Percentiles rank a stretch among this genome's conserved stretches.
Conservation (phyloP, 1,140 invertebrate species). For the Odontomachus brunneus region DNA sequence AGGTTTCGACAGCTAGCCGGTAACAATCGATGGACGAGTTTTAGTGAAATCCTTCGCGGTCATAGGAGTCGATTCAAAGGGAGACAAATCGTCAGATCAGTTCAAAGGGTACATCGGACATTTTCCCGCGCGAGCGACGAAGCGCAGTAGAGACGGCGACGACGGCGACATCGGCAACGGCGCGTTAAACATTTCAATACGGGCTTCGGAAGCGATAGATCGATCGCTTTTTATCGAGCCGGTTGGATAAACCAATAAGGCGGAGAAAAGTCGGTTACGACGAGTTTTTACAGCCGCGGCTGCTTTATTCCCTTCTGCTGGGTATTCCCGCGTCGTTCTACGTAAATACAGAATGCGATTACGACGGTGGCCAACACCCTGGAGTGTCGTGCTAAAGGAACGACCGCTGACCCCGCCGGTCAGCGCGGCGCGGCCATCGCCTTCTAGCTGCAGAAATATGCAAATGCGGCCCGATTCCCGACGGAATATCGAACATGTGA, state of each 20-base stretch:
- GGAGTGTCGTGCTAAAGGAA: conserved; percentile 6
- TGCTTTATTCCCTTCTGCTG: conserved; percentile 29
- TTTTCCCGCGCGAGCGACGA: conserved; percentile 39
- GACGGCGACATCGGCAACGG: too few relatives aligned
- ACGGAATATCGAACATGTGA: conserved; percentile 50
- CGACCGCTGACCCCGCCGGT: conserved; percentile 25
- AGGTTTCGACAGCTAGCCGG: conserved; percentile 2
- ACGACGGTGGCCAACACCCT: background rate
- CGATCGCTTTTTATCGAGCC: conserved; percentile 43
- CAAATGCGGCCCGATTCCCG: conserved; percentile 40
- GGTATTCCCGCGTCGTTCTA: conserved; percentile 8
- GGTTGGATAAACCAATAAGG: conserved; percentile 34
- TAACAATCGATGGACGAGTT: conserved; percentile 39
- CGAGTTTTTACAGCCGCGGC: conserved; percentile 41
- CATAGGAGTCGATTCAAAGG: conserved; percentile 44
- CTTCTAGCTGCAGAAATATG: conserved; percentile 46
- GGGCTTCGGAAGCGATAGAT: conserved; percentile 39
- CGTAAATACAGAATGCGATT: conserved; percentile 51
- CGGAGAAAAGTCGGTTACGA: conserved; percentile 38
- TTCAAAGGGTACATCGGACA: conserved; percentile 46
- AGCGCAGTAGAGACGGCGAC: too few relatives aligned
- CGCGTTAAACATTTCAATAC: conserved; percentile 51
- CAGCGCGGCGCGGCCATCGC: background rate
- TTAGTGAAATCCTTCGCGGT: conserved; percentile 27
- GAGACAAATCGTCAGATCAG: conserved; percentile 38